phyloP scores from a whole-genome alignment of 2,797 vertebrate genomes.

The Phrynocephalus guinanensis region DNA sequence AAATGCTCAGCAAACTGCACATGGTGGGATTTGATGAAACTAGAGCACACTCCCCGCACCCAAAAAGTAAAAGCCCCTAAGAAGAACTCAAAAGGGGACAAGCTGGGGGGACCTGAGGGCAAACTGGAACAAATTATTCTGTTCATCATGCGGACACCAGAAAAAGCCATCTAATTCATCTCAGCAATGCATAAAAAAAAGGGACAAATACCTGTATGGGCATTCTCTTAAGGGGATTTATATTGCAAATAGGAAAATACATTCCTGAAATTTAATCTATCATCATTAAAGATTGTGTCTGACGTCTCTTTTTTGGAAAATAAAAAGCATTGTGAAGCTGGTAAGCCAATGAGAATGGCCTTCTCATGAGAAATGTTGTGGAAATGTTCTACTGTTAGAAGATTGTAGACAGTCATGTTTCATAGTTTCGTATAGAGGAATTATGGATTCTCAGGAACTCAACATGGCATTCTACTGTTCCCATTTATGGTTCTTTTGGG shows the following conservation, averaged over 20 bases:
- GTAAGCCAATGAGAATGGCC: background rate
- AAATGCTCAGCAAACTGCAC: too few relatives aligned
- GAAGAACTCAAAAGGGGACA: too few relatives aligned
- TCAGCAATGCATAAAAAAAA: too few relatives aligned
- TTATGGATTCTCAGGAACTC: background rate
- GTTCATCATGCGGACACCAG: too few relatives aligned
- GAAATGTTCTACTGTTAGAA: background rate
- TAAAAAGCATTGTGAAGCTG: background rate
- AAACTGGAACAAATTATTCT: too few relatives aligned
- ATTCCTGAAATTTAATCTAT: background rate
- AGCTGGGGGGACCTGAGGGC: too few relatives aligned
- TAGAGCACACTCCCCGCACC: too few relatives aligned
- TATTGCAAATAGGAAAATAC: background rate
- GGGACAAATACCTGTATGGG: too few relatives aligned
- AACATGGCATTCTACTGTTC: background rate
- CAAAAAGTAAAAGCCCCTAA: too few relatives aligned
- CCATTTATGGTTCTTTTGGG: background rate
- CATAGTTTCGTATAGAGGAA: background rate
- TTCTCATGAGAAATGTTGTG: background rate
- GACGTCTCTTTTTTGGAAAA: background rate
- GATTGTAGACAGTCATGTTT: background rate
- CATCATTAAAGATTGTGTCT: background rate
- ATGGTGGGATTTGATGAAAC: background rate
- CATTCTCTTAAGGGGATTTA: background rate
- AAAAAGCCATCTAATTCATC: too few relatives aligned